Percentiles rank a stretch among this genome's conserved stretches.
phyloP scores from a whole-genome alignment of 2,113 vertebrate species.

The Empidonax alnorum region DNA sequence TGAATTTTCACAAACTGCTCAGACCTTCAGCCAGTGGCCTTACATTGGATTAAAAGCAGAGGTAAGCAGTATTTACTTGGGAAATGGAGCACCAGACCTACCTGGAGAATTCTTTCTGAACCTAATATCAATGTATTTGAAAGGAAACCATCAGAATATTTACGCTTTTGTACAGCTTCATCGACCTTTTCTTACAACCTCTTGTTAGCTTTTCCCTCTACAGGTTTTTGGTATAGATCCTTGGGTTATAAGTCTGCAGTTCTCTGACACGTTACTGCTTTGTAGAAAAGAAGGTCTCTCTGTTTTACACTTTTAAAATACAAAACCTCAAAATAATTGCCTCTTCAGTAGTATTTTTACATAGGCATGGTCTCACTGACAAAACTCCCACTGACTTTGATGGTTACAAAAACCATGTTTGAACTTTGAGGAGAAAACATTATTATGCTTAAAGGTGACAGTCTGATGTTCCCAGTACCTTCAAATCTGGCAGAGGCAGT shows the following conservation, averaged over 20 bases:
- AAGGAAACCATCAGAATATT: constrained; percentile 56
- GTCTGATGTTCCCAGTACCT: neutral
- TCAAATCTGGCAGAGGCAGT: neutral
- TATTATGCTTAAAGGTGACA: neutral
- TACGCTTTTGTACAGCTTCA: constrained; percentile 46
- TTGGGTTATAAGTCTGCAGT: constrained; percentile 4
- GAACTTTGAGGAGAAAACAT: neutral
- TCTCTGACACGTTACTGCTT: constrained; percentile 13
- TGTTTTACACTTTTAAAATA: constrained; percentile 20
- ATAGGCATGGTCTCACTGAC: neutral
- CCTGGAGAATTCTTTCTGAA: constrained; percentile 46
- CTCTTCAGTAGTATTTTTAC: constrained; percentile 9
- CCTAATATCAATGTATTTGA: constrained; percentile 41
- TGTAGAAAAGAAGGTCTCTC: constrained; percentile 8
- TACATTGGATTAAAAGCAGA: constrained; percentile 10
- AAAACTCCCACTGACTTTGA: neutral
- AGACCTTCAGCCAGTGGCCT: neutral
- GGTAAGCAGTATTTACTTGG: constrained; percentile 39
- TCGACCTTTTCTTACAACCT: constrained; percentile 45
- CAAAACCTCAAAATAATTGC: neutral
- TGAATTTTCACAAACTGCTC: constrained; percentile 25
- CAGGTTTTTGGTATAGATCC: constrained; percentile 49
- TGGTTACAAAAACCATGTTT: neutral
- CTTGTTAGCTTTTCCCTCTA: constrained; percentile 51
- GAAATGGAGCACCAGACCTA: neutral